These are phyloP conservation scores for Drosophila rellima DNA, from an alignment of 2,888 invertebrate species.

Conservation along the genomic window DNA sequence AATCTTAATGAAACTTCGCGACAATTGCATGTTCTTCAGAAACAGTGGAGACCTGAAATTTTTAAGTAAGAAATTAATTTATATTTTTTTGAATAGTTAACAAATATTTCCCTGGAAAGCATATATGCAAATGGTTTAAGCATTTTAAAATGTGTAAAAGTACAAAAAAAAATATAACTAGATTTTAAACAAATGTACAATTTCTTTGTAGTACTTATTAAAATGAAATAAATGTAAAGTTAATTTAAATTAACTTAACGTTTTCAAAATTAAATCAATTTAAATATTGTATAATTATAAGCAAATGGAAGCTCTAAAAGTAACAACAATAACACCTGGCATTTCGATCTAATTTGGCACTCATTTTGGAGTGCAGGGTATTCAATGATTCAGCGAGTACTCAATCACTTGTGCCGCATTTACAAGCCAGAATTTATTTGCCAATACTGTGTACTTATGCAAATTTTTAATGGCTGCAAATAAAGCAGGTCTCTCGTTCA, in stretches of 20 bases:
- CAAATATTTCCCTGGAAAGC: neutral
- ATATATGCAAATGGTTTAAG: neutral
- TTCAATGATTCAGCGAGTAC: constrained; percentile 20
- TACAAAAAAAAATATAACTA: neutral
- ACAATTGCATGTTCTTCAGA: neutral
- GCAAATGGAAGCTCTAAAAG: neutral
- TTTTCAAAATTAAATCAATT: neutral
- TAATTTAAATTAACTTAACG: neutral
- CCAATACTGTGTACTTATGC: constrained; percentile 55
- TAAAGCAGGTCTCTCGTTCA: constrained; percentile 34
- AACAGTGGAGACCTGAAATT: neutral
- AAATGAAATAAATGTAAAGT: neutral
- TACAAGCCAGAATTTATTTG: constrained; percentile 47
- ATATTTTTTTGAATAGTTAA: too few species aligned
- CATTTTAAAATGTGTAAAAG: neutral
- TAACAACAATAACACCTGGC: neutral
- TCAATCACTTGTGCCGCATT: constrained; percentile 29
- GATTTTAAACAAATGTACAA: neutral
- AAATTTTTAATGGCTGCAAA: constrained; percentile 62
- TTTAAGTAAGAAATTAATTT: neutral
- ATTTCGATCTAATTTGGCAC: neutral
- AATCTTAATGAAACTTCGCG: neutral
- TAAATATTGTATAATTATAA: neutral
- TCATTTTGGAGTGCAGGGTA: constrained; percentile 25
- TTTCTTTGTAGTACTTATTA: neutral